These are phyloP conservation scores for Hecatera dysodea DNA, from an alignment of 2,888 invertebrate species.

Conservation along the genomic window DNA sequence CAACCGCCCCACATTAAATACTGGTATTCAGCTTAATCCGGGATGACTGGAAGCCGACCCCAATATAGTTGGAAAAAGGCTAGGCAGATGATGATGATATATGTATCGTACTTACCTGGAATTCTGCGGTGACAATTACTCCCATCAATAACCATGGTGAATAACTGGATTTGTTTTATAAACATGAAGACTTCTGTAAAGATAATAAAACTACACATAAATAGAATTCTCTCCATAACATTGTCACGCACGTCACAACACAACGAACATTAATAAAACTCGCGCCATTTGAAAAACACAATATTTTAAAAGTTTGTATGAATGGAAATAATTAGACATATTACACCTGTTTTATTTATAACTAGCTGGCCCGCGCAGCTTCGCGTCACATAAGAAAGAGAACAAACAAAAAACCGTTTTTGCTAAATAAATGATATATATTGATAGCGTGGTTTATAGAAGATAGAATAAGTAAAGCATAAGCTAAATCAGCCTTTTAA, in stretches of 20 bases:
- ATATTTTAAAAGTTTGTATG: conserved; percentile 28
- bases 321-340: conserved; percentile 34
- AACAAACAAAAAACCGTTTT: no score
- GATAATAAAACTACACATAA: conserved; percentile 18
- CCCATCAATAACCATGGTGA: not conserved
- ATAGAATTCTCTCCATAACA: conserved; percentile 25
- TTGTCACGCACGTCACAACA: conserved; percentile 21
- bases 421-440: no score
- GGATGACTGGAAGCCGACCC: no score
- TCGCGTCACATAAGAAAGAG: no score
- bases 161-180: not conserved
- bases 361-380: no score
- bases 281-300: conserved; percentile 22
- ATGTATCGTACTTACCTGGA: no score
- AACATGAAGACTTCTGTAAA: conserved; percentile 9
- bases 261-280: conserved; percentile 4
- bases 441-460: no score
- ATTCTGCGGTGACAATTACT: not conserved
- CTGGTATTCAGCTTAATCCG: no score
- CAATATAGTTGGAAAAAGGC: not conserved
- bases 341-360: conserved; percentile 38
- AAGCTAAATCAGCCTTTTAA: no score
- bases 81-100: no score
- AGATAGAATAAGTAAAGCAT: no score
- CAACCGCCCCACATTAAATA: no score